These are phyloP conservation scores for Drosophila pachea DNA, from an alignment of 1,140 invertebrate genomes.

Conservation along the genomic window DNA sequence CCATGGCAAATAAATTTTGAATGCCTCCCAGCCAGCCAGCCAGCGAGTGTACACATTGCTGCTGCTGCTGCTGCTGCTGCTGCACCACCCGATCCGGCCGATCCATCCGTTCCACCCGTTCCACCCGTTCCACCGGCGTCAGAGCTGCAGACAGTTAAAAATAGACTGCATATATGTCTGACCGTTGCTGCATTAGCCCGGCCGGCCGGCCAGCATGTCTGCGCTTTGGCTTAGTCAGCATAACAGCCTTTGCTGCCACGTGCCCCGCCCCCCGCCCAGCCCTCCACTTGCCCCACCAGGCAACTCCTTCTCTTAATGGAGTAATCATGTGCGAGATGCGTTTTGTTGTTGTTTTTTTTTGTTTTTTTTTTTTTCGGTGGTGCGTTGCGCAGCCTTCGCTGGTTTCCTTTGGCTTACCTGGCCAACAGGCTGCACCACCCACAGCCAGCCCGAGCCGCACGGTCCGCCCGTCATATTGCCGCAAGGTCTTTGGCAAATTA, in stretches of 20 bases:
- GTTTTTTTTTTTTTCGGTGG: slow-evolving; percentile 43
- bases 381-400: slow-evolving; percentile 31
- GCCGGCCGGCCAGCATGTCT: slow-evolving; percentile 1
- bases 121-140: too few relatives aligned
- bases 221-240: slow-evolving; percentile 37
- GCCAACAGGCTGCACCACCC: background rate
- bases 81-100: background rate
- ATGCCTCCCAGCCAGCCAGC: slow-evolving; percentile 37
- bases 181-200: slow-evolving; percentile 35
- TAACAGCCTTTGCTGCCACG: background rate
- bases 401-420: slow-evolving; percentile 30
- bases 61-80: background rate
- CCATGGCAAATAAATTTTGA: slow-evolving; percentile 69
- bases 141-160: slow-evolving; percentile 72
- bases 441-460: background rate
- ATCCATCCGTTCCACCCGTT: background rate
- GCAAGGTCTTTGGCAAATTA: slow-evolving; percentile 38
- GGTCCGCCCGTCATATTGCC: slow-evolving; percentile 5
- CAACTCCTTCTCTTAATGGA: background rate
- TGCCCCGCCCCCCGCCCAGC: background rate
- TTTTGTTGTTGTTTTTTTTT: too few relatives aligned
- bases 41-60: background rate
- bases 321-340: slow-evolving; percentile 21
- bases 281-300: background rate
- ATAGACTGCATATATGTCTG: slow-evolving; percentile 63